phyloP scores from a whole-genome alignment of 2,797 vertebrate genomes.

The Bovichtus diacanthus region DNA sequence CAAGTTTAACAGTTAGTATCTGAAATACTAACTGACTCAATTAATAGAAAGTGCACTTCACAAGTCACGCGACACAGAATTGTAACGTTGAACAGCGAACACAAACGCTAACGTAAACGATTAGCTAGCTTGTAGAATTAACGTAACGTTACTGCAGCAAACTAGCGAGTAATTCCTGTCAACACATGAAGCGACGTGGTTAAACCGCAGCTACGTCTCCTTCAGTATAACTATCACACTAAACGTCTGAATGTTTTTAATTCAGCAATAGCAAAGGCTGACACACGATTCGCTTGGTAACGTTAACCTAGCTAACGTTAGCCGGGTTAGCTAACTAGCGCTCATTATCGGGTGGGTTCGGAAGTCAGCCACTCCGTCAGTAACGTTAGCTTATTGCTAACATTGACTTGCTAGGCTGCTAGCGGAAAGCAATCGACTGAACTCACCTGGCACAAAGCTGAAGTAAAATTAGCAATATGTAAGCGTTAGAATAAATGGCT shows the following conservation, averaged over 20 bases:
- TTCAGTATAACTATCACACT: not conserved
- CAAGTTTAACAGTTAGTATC: not conserved
- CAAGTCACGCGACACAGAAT: not conserved
- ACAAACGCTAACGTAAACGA: not conserved
- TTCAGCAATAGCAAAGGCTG: not conserved
- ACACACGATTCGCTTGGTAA: not conserved
- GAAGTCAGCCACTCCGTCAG: constrained; percentile 39
- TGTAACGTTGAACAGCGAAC: not conserved
- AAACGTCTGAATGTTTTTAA: not conserved
- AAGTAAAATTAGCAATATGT: not conserved
- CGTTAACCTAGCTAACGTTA: constrained; percentile 17
- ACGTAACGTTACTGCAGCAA: not conserved
- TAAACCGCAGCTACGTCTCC: too few relatives aligned
- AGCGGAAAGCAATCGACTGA: not conserved
- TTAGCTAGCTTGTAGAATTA: not conserved
- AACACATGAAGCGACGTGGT: not conserved
- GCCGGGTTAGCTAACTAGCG: constrained; percentile 39
- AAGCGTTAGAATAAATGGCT: not conserved
- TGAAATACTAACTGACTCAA: not conserved
- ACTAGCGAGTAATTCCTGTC: not conserved
- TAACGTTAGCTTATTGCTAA: constrained; percentile 43
- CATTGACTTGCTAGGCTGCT: not conserved
- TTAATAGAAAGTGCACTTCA: not conserved
- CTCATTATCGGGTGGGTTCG: constrained; percentile 38
- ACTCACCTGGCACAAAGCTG: not conserved